Evolutionary conservation across 1,140 invertebrate species (phyloP), one percentile per base, ranked within the genome.

Genomic region (Procambarus clarkii): DNA sequence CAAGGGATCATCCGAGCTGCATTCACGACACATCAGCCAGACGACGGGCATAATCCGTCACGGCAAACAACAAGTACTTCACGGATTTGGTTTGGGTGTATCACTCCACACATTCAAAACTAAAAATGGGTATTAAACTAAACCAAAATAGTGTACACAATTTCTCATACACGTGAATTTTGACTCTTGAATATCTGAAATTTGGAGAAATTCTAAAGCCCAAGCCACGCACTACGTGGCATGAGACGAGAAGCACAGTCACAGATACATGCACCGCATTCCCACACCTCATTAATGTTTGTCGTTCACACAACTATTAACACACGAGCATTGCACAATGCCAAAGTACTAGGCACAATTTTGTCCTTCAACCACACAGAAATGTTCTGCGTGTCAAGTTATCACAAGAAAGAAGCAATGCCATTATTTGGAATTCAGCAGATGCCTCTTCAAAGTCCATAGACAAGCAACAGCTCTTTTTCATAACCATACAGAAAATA

Each of bases 381-480:
- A 83, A 60, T 18, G 24, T 69, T 64, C 84, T 76, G 84, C 74
- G n/a, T 2, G 48, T 77, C 76, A 76, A 44, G 34, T 45, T 86
- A 86, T 78, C 85, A 86, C 85, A 86, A 86, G 74, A 86, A n/a
- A 77, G 85, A 86, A 86, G 85, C 74, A 78, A 34, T 54, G 85
- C 46, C 85, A 46, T 71, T 46, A 60, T 76, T 44, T 64, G 60
- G 64, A 60, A 81, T 79, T 81, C n/a, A 34, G 80, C 87, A 83
- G 13, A 44, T 74, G 80, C 79, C 48, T 76, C 87, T 81, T 21
- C 46, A 54, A 46, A 21, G 34, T 45, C 46, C n/a, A 71, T 34
- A 48, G 24, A 86, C 21, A 76, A 86, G 71, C 69, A 71, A 74
- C 7, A 21, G 21, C 45, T 64, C 79, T 24, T 60, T 21, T 64